phyloP scores from a whole-genome alignment of 1,140 invertebrate species.

The Drosophila quadrilineata region DNA sequence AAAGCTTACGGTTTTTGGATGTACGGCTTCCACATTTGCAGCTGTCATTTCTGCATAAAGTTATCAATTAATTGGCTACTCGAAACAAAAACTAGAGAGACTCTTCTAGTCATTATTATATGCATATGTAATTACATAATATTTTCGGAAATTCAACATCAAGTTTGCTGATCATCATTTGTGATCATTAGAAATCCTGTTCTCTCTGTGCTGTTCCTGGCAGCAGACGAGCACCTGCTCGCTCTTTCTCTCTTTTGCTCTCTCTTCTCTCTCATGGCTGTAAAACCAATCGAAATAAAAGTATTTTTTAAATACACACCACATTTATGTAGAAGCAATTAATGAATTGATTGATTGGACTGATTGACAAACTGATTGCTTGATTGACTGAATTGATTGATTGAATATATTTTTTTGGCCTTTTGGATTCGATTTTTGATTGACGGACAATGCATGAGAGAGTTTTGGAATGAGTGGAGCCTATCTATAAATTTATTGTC shows the following conservation, averaged over 20 bases:
- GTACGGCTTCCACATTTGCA: slow-evolving; percentile 16
- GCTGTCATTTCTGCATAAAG: slow-evolving; percentile 9
- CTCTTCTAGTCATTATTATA: too few species aligned
- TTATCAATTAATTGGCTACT: too few species aligned
- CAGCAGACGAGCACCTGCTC: slow-evolving; percentile 20
- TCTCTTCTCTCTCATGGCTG: slow-evolving; percentile 73
- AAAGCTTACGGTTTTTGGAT: slow-evolving; percentile 36
- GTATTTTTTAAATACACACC: slow-evolving; percentile 63
- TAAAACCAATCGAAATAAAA: slow-evolving; percentile 73
- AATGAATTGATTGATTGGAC: slow-evolving; percentile 14
- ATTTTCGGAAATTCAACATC: too few species aligned
- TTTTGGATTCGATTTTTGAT: slow-evolving; percentile 16
- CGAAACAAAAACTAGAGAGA: too few species aligned
- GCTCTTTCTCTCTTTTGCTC: too few species aligned
- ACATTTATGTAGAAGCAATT: slow-evolving; percentile 54
- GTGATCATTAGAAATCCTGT: slow-evolving; percentile 26
- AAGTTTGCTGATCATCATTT: slow-evolving; percentile 8
- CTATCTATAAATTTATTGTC: slow-evolving; percentile 20
- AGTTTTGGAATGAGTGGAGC: slow-evolving; percentile 31
- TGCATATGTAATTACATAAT: too few species aligned
- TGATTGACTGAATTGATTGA: slow-evolving; percentile 37
- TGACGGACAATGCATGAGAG: slow-evolving; percentile 24
- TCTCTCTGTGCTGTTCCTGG: too few species aligned
- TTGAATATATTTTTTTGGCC: too few species aligned
- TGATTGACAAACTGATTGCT: slow-evolving; percentile 17